A percentile compares a stretch with the other conserved stretches of the same genome.
These are phyloP conservation scores for Nycteola revayana DNA, from an alignment of 2,888 invertebrate species.

Conservation along the genomic window DNA sequence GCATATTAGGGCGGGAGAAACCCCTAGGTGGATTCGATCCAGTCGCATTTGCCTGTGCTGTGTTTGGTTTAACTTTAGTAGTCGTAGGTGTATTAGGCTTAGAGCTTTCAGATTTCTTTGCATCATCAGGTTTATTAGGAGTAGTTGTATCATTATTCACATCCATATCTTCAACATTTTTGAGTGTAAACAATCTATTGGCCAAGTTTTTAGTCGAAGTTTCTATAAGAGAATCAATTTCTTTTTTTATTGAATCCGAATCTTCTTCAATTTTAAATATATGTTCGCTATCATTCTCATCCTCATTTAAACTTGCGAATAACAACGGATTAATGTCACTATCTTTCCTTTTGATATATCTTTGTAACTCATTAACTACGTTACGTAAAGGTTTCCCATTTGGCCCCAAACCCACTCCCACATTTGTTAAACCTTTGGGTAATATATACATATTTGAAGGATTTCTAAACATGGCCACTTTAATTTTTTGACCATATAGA, in stretches of 20 bases:
- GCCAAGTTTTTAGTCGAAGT: not conserved
- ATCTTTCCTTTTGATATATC: slow-evolving; percentile 37
- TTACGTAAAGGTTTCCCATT: slow-evolving; percentile 51
- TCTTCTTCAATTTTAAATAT: not conserved
- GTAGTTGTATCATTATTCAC: slow-evolving; percentile 1
- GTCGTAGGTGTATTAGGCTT: not conserved
- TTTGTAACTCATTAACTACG: slow-evolving; percentile 48
- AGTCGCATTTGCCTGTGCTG: too few species aligned
- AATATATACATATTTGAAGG: slow-evolving; percentile 35
- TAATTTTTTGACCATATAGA: slow-evolving; percentile 47
- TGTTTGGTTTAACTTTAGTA: too few species aligned
- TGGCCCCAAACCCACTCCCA: slow-evolving; percentile 58
- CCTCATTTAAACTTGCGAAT: slow-evolving; percentile 22
- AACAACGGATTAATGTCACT: slow-evolving; percentile 30
- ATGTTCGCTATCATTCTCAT: slow-evolving; percentile 1
- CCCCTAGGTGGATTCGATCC: not conserved
- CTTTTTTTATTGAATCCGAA: slow-evolving; percentile 1
- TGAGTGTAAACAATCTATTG: not conserved
- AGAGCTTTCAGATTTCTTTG: not conserved
- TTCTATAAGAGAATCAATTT: slow-evolving; percentile 6
- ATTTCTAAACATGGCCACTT: slow-evolving; percentile 42
- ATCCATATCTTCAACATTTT: slow-evolving; percentile 13
- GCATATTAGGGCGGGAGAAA: slow-evolving; percentile 3
- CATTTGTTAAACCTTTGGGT: slow-evolving; percentile 51
- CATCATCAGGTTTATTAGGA: not conserved